phyloP scores from a whole-genome alignment of 2,797 vertebrate genomes.

The Nyctalus aviator region DNA sequence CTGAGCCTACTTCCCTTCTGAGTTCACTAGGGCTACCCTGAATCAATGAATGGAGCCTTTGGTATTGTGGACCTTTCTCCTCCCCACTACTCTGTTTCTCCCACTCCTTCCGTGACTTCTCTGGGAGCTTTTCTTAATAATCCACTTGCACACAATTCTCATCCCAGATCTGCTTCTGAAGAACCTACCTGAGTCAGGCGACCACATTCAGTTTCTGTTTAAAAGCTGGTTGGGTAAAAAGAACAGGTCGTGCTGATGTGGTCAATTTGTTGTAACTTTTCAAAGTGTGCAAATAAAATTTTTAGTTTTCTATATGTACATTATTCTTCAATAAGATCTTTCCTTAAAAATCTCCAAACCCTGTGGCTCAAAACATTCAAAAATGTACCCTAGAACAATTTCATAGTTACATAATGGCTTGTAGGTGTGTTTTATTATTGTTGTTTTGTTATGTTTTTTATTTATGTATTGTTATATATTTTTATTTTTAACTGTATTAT shows the following conservation, averaged over 20 bases:
- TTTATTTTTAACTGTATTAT: no score
- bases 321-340: neutral
- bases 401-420: neutral
- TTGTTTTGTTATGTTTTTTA: no score
- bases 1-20: neutral
- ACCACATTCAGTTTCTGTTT: neutral
- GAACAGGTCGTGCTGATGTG: neutral
- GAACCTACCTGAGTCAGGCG: neutral
- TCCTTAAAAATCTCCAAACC: neutral
- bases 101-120: neutral
- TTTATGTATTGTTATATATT: no score
- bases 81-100: neutral
- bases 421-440: no score
- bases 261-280: neutral
- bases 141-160: neutral
- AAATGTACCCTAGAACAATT: neutral
- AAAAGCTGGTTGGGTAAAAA: neutral
- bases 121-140: neutral
- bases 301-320: neutral
- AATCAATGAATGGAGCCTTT: neutral
- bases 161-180: neutral
- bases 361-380: neutral
- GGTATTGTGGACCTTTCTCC: neutral
- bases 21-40: neutral
- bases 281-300: neutral